Evolutionary conservation across 2,888 invertebrate species (phyloP), one percentile per base, ranked within the genome.

Genomic region (Allygus modestus): DNA sequence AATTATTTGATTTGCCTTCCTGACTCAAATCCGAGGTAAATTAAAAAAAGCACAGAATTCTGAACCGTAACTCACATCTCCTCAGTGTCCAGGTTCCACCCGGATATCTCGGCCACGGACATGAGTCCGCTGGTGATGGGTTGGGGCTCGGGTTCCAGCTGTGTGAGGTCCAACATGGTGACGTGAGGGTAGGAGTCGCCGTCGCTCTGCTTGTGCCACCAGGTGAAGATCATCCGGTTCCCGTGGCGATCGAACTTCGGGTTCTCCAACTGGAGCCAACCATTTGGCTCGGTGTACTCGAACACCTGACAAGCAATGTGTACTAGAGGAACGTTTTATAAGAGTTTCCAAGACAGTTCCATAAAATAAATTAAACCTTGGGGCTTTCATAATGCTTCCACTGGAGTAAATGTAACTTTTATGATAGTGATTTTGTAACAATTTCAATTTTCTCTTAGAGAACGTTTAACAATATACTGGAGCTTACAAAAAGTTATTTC

Each of bases 91-190:
- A 92, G 90, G 87, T 96, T 94, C 97, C 96, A 97, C 7, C 93
- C 91, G 26, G 96, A 89, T 84, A 97, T 94, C 85, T 95, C 94
- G 1, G 93, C 93, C 15, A 97, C 96, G 23, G 95, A 93, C 89
- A 92, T 94, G 88, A 92, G 92, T 33, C 95, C 95, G 71, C 90
- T 91, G 12, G 95, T 95, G 54, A 95, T 88, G 0, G 92, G 84
- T 17, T 84, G 65, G 0, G 83, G 83, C n/a, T 61, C 9, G 2
- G 84, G 84, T 9, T 85, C 88, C 28, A 88, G 89, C 83, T 90
- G 90, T 11, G 92, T 90, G 0, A 92, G 89, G 4, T 86, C 84
- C 23, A 94, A 90, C 88, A 94, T 91, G 0, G 94, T 93, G 26
- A 95, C 90, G 89, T 96, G 96, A 88, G 94, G 93, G 91, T 93